phyloP scores from a whole-genome alignment of 2,113 vertebrate genomes.

The Cephalophus harveyi region DNA sequence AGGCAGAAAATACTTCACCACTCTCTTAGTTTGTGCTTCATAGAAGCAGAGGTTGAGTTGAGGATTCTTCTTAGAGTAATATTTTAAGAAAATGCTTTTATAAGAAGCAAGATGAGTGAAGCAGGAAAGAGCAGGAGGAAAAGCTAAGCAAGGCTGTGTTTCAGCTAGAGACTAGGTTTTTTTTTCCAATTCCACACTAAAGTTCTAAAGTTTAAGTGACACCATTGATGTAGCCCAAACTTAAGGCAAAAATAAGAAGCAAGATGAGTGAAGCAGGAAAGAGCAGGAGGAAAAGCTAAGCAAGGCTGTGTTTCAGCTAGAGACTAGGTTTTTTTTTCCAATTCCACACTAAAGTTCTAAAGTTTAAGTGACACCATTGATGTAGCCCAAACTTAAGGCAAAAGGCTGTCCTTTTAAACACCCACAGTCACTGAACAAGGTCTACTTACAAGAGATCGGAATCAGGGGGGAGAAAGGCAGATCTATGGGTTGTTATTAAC shows the following conservation, averaged over 20 bases:
- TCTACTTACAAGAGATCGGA: not conserved
- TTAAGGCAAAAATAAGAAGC: not conserved
- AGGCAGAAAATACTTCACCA: not conserved
- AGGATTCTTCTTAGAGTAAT: not conserved
- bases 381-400: not conserved
- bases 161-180: not conserved
- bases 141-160: not conserved
- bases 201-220: not conserved
- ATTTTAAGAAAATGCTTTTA: not conserved
- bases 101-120: not conserved
- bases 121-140: not conserved
- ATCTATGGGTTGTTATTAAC: not conserved
- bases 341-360: not conserved
- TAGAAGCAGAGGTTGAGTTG: not conserved
- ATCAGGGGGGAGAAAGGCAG: not conserved
- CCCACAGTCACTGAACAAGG: not conserved
- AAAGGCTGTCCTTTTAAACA: not conserved
- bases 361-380: not conserved
- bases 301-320: not conserved
- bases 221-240: not conserved
- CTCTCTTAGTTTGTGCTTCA: not conserved
- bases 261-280: not conserved
- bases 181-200: not conserved
- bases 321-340: not conserved
- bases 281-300: not conserved